Evolutionary conservation across 2,888 invertebrate genomes (phyloP), one percentile per base, ranked within the genome.

Genomic region (Eristalis intricaria): DNA sequence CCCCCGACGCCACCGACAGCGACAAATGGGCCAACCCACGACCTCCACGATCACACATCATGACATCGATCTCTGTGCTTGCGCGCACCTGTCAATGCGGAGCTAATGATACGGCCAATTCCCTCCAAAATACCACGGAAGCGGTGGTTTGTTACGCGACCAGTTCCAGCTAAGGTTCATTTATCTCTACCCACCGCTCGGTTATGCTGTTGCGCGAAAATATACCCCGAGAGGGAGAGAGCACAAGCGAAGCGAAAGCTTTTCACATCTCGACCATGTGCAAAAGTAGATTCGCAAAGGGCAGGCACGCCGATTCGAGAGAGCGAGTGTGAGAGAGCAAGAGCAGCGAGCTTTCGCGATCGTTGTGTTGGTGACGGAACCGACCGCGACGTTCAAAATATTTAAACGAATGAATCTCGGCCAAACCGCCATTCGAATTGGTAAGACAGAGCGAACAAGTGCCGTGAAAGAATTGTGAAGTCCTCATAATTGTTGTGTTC

Each of bases 331-430:
- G 2, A 43, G 66, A 75, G 40, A 71, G 43, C 35, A 38, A 32
- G 32, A 32, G 32, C 32, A 4, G 13, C 43, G n/a, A 50, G 50
- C 50, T 43, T 64, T 75, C 32, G 60, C 26, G 58, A 38, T 75
- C 7, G 26, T 1, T 50, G 50, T 19, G n/a, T 43, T n/a, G 7
- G 26, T 5, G 40, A 60, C 70, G 73, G 29, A 11, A 15, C 15
- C 5, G 58, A 15, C n/a, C 3, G 58, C 35, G 22, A n/a, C 63
- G 65, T 77, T 85, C 8, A 38, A 86, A 50, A 19, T 86, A 86
- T 86, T 83, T 86, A 86, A 86, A 63, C 70, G 75, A 70, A 75
- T 23, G 75, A 58, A 79, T 38, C 78, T 68, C 74, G 13, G 70
- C 63, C 56, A 32, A 58, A 64, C 63, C 19, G 56, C 66, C 86